Evolutionary conservation across 2,888 invertebrate genomes (phyloP).

Genomic region (Leptothorax acervorum): DNA sequence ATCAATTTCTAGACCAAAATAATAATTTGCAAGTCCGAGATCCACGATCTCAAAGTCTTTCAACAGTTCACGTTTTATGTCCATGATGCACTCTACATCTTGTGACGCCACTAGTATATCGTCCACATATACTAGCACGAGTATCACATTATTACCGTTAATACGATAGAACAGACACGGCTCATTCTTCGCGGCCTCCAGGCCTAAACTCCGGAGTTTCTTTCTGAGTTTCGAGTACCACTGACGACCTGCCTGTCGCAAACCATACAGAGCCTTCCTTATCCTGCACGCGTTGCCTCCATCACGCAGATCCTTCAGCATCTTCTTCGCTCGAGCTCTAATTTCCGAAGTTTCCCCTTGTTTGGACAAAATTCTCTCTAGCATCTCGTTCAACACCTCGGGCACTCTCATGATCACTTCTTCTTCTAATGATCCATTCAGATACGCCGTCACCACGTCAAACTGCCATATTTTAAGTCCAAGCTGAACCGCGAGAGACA

Average conservation of each 20-base stretch:
- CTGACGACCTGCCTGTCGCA: conserved; percentile 40
- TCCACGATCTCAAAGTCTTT: conserved; percentile 19
- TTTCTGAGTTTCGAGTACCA: conserved; percentile 16
- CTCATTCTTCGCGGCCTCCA: background rate
- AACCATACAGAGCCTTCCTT: conserved; percentile 33
- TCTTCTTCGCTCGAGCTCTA: background rate
- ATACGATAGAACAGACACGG: conserved; percentile 30
- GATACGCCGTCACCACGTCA: conserved; percentile 24
- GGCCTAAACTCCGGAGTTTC: background rate
- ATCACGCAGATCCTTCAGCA: conserved; percentile 1
- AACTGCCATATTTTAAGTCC: conserved; percentile 17
- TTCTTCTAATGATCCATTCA: conserved; percentile 37
- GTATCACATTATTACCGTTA: background rate
- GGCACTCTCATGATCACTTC: conserved; percentile 35
- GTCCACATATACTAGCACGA: conserved; percentile 36
- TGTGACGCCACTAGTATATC: background rate
- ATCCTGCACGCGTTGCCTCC: conserved; percentile 11
- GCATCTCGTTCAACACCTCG: background rate
- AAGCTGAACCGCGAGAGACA: conserved; percentile 5
- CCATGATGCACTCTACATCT: background rate
- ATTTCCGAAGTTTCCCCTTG: background rate
- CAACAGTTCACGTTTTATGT: background rate
- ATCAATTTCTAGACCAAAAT: conserved; percentile 32
- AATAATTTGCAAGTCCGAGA: conserved; percentile 33
- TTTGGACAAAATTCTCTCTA: background rate